Evolutionary conservation across 2,888 invertebrate species (phyloP), one percentile per base, ranked within the genome.

Genomic region (Pterostichus niger): DNA sequence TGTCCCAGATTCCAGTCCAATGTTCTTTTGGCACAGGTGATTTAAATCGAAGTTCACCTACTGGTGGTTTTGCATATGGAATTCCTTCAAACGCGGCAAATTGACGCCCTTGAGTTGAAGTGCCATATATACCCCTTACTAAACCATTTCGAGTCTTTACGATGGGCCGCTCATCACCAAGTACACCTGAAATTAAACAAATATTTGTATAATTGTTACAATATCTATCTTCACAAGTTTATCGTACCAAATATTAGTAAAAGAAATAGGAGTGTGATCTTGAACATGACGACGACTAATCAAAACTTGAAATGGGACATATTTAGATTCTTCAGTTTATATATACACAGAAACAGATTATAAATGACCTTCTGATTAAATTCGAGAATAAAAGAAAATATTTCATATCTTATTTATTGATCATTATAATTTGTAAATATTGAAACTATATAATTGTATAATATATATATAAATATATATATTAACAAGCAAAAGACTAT

Each of bases 1-100:
- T 95, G 85, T 94, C 93, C 92, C 93, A 93, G 0, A 92, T 90
- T 0, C 93, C 94, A 0, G 88, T 75, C 93, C 93, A 94, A 54
- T 92, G 91, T 85, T 92, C 91, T 85, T 90, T 64, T 6, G 59
- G 40, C 40, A 13, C 56, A 33, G 77, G 56, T 15, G 54, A 86
- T 85, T 85, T 86, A 84, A 87, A 87, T 83, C 87, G 83, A 9
- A 87, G 84, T 46, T 85, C 75, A 15, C 86, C 86, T 17, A 87
- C 24, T 0, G 87, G 87, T 6, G 87, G 86, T 83, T 85, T 85
- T 0, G 87, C 87, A 80, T 86, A 87, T 11, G 87, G 87, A 68
- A 87, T 86, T 59, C 86, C 86, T 56, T 84, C 85, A 83, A 86
- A 87, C 6, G 86, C 84, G 40, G 73, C 84, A 82, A 85, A 87